phyloP scores from a whole-genome alignment of 2,888 invertebrate species.

The Chalcis sispes region DNA sequence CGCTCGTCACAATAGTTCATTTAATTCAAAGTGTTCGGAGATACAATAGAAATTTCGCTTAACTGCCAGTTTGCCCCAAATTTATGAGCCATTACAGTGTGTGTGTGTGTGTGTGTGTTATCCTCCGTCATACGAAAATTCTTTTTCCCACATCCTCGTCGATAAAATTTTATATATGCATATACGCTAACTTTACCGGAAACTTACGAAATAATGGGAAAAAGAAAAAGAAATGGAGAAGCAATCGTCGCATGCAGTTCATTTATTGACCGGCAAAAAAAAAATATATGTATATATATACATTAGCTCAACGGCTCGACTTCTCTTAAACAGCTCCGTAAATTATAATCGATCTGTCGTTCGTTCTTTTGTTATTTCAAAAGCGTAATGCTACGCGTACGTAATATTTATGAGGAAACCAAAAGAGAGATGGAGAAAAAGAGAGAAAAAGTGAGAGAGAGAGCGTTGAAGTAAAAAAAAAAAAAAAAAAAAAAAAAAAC shows the following conservation, averaged over 20 bases:
- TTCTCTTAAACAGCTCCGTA: background rate
- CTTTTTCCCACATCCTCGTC: conserved; percentile 5
- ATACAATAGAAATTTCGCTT: conserved; percentile 27
- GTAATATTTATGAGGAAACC: too few species aligned
- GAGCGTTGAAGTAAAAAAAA: background rate
- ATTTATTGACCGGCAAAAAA: background rate
- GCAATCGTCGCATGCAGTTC: background rate
- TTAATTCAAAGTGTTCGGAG: background rate
- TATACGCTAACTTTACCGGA: too few species aligned
- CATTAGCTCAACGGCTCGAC: background rate
- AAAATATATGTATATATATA: background rate
- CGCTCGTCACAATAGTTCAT: background rate
- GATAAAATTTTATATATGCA: conserved; percentile 16
- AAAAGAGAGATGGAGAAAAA: too few species aligned
- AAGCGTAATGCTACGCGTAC: too few species aligned
- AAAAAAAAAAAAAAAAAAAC: conserved; percentile 5
- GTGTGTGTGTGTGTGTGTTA: background rate
- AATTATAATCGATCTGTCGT: conserved; percentile 9
- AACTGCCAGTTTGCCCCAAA: background rate
- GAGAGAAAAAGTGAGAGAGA: too few species aligned
- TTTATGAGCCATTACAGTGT: conserved; percentile 52
- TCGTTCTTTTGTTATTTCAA: background rate
- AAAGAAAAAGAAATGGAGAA: background rate
- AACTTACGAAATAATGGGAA: too few species aligned
- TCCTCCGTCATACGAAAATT: conserved; percentile 3